Evolutionary conservation across 2,797 vertebrate genomes (phyloP).

Genomic region (Prionace glauca): DNA sequence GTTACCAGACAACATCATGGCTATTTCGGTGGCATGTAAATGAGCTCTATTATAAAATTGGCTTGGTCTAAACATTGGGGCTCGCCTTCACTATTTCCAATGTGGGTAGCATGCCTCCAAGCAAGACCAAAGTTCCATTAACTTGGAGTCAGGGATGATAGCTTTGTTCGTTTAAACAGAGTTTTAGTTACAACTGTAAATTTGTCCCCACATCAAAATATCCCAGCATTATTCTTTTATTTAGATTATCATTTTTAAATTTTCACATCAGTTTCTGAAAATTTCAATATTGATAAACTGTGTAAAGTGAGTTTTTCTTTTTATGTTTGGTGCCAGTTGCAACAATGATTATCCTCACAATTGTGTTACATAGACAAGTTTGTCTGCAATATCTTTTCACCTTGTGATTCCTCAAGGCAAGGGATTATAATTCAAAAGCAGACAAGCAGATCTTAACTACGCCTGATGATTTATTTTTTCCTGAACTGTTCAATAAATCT

Average conservation of each 20-base stretch:
- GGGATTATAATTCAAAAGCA: background rate
- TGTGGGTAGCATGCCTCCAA: too few species aligned
- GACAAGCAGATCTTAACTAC: background rate
- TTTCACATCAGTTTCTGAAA: background rate
- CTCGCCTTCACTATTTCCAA: background rate
- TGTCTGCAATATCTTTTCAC: background rate
- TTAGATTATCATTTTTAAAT: background rate
- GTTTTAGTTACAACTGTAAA: background rate
- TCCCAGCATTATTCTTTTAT: background rate
- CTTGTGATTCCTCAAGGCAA: background rate
- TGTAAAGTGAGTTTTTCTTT: background rate
- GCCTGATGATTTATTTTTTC: background rate
- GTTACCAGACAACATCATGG: background rate
- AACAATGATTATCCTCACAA: background rate
- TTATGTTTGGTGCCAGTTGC: background rate
- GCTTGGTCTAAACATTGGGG: background rate
- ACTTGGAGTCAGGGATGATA: background rate
- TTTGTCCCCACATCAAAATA: background rate
- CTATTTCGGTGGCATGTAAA: background rate
- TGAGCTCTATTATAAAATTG: background rate
- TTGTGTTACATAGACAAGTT: background rate
- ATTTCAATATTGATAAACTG: background rate
- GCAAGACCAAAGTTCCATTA: background rate
- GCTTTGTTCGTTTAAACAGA: background rate
- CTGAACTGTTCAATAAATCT: background rate